Conservation (phyloP, 2,113 vertebrate species). For the Seriola aureovittata region DNA sequence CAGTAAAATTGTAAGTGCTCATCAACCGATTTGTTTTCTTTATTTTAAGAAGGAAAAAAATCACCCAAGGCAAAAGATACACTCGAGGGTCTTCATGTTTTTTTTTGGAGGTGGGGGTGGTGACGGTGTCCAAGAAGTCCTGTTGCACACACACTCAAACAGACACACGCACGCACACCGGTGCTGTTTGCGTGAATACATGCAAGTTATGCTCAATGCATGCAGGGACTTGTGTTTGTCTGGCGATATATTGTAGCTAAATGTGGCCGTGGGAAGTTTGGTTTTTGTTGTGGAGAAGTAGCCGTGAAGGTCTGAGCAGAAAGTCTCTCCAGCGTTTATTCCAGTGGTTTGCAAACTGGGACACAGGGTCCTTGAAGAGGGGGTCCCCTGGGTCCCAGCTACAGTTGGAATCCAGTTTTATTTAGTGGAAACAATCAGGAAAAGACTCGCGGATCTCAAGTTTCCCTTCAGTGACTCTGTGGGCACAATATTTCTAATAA, state of each 20-base stretch:
- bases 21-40: background rate
- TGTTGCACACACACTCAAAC: background rate
- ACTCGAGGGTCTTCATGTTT: constrained; percentile 3
- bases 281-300: constrained; percentile 5
- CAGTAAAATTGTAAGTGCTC: constrained; percentile 84
- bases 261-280: constrained; percentile 58
- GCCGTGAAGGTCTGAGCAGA: constrained; percentile 1
- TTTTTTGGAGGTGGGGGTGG: constrained; percentile 43
- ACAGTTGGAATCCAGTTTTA: background rate
- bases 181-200: constrained; percentile 35
- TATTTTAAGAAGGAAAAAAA: background rate
- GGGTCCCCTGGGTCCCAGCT: constrained; percentile 4
- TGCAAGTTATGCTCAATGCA: constrained; percentile 52
- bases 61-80: background rate
- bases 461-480: background rate
- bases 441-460: background rate
- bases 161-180: background rate
- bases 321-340: background rate
- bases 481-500: background rate
- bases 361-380: constrained; percentile 12
- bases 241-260: constrained; percentile 4
- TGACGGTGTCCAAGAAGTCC: constrained; percentile 56
- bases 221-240: constrained; percentile 56
- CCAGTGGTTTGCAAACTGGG: constrained; percentile 19
- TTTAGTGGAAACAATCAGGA: background rate